Conservation (phyloP, 30 jellyfish, hydroid and myxozoan species). For the Chrysaora quinquecirrha region DNA sequence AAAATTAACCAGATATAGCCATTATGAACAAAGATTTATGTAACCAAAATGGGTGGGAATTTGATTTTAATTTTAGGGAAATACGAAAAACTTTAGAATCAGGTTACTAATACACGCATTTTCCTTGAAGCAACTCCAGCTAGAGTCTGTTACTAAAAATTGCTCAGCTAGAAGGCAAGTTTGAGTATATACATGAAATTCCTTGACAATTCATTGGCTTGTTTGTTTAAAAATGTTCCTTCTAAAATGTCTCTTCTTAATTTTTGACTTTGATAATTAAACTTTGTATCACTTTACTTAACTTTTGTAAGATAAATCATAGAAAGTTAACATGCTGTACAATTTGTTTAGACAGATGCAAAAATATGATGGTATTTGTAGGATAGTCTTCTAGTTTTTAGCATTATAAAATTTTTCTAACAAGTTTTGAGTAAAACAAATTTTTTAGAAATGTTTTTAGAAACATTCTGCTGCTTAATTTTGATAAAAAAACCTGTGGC, state of each 20-base stretch:
- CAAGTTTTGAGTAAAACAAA: neutral
- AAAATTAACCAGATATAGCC: neutral
- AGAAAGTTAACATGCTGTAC: neutral
- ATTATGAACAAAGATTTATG: neutral
- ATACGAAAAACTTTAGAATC: constrained; percentile 15
- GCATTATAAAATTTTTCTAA: neutral
- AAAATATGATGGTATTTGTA: neutral
- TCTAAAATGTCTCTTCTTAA: too few relatives aligned
- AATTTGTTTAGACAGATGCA: neutral
- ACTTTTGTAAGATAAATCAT: neutral
- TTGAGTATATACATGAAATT: too few relatives aligned
- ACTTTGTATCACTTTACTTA: neutral
- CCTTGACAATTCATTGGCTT: too few relatives aligned
- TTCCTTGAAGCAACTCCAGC: too few relatives aligned
- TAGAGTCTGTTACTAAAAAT: too few relatives aligned
- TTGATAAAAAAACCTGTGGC: neutral
- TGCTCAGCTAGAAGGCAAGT: too few relatives aligned
- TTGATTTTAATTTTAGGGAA: neutral
- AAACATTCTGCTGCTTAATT: neutral
- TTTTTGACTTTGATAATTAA: neutral
- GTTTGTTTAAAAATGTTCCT: too few relatives aligned
- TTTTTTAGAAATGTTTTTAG: neutral
- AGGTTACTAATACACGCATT: too few relatives aligned
- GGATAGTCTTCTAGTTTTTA: neutral
- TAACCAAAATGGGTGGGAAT: constrained; percentile 2